Conservation (phyloP, 2,113 vertebrate genomes). For the Vidua chalybeata region DNA sequence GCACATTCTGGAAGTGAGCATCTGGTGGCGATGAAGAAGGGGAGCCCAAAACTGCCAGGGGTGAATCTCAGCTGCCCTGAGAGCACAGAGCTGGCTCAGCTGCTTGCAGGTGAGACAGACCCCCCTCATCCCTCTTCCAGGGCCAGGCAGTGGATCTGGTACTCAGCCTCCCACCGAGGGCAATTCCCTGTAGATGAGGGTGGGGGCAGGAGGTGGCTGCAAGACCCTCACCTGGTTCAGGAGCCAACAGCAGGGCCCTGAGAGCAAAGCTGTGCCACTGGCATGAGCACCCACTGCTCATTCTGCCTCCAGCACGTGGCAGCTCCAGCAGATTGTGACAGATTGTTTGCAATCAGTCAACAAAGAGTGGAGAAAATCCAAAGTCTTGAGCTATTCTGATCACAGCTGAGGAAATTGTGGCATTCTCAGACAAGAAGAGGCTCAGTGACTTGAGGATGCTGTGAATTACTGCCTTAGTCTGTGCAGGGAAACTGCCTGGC, state of each 20-base stretch:
- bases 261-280: background rate
- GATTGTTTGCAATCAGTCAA: background rate
- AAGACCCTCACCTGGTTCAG: background rate
- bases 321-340: background rate
- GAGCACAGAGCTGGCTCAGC: background rate
- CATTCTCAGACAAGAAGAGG: background rate
- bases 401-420: background rate
- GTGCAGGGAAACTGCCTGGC: background rate
- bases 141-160: background rate
- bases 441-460: background rate
- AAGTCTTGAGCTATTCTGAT: background rate
- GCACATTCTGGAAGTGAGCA: rapidly evolving
- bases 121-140: background rate
- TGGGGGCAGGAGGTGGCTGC: background rate
- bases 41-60: background rate
- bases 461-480: background rate
- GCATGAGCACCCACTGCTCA: background rate
- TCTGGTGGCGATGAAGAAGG: background rate
- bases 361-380: background rate
- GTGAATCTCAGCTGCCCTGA: background rate
- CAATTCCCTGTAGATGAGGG: background rate
- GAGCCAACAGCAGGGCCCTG: background rate
- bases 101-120: background rate
- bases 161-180: background rate
- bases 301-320: background rate